A percentile compares a stretch with the other conserved stretches of the same genome.
Evolutionary conservation across 2,113 vertebrate genomes (phyloP).

Genomic region (Esox niger): DNA sequence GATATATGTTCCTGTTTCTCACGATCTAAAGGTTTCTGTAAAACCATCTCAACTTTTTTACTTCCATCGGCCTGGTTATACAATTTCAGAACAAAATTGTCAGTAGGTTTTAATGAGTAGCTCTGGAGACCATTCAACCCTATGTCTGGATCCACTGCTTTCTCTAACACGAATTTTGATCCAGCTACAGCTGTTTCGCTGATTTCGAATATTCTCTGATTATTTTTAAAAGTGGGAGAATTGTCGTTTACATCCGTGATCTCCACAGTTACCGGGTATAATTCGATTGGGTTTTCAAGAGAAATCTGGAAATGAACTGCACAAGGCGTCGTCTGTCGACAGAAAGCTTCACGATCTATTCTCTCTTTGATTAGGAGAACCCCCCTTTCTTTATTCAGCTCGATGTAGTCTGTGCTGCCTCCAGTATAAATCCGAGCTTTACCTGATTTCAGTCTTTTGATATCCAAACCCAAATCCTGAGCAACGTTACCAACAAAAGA

Average conservation of each 20-base stretch:
- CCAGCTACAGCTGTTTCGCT: constrained; percentile 44
- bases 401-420: constrained; percentile 58
- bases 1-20: constrained; percentile 30
- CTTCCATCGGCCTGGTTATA: constrained; percentile 44
- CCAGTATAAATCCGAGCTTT: constrained; percentile 62
- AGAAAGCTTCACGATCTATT: constrained; percentile 76
- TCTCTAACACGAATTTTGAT: constrained; percentile 41
- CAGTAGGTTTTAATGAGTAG: constrained; percentile 68
- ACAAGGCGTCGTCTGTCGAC: constrained; percentile 60
- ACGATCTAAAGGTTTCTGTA: constrained; percentile 51
- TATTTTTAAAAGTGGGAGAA: constrained; percentile 51
- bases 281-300: constrained; percentile 70
- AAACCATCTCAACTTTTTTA: constrained; percentile 56
- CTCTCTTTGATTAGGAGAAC: constrained; percentile 67
- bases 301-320: constrained; percentile 70
- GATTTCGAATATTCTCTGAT: constrained; percentile 49
- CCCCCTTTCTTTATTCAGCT: constrained; percentile 56
- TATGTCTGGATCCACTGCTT: constrained; percentile 49
- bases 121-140: constrained; percentile 59
- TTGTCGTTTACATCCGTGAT: constrained; percentile 75
- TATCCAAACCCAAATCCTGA: constrained; percentile 64
- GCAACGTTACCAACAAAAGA: constrained; percentile 69
- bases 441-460: constrained; percentile 54
- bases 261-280: constrained; percentile 57
- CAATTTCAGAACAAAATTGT: constrained; percentile 61